These are phyloP conservation scores for Zaprionus obscuricornis DNA, from an alignment of 2,888 invertebrate species.

Conservation along the genomic window DNA sequence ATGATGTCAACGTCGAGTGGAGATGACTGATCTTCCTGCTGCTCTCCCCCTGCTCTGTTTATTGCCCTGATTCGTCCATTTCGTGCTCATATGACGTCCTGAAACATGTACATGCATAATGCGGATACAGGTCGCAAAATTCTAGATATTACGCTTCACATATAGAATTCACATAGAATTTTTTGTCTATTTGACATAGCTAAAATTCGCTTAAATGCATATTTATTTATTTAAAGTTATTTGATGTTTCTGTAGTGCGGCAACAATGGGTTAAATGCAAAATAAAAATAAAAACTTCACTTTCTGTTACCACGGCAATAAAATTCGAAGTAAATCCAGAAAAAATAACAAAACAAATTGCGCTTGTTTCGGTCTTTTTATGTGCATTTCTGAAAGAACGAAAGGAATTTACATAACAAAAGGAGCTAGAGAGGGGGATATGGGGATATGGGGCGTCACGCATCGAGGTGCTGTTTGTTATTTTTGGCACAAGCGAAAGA, in stretches of 20 bases:
- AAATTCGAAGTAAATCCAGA: slow-evolving; percentile 52
- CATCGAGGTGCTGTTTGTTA: slow-evolving; percentile 49
- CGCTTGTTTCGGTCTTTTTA: slow-evolving; percentile 23
- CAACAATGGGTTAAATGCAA: slow-evolving; percentile 29
- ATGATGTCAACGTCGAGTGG: slow-evolving; percentile 26
- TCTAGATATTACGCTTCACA: slow-evolving; percentile 35
- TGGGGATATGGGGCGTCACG: not conserved
- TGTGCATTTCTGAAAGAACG: slow-evolving; percentile 46
- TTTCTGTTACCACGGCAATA: slow-evolving; percentile 38
- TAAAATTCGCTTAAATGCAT: slow-evolving; percentile 23
- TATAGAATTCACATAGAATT: not conserved
- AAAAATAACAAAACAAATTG: slow-evolving; percentile 44
- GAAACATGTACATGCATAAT: slow-evolving; percentile 69
- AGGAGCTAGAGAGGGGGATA: slow-evolving; percentile 8
- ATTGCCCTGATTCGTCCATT: slow-evolving; percentile 5
- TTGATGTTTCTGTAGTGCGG: slow-evolving; percentile 23
- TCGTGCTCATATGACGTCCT: slow-evolving; percentile 15
- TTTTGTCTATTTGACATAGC: not conserved
- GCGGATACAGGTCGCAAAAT: slow-evolving; percentile 31
- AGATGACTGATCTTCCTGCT: slow-evolving; percentile 8
- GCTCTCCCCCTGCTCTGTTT: not conserved
- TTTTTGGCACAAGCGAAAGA: slow-evolving; percentile 61
- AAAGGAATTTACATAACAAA: slow-evolving; percentile 74
- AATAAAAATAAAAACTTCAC: slow-evolving; percentile 11
- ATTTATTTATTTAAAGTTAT: slow-evolving; percentile 54